These are phyloP conservation scores for Ostrea edulis DNA, from an alignment of 1,140 invertebrate genomes.

Conservation along the genomic window DNA sequence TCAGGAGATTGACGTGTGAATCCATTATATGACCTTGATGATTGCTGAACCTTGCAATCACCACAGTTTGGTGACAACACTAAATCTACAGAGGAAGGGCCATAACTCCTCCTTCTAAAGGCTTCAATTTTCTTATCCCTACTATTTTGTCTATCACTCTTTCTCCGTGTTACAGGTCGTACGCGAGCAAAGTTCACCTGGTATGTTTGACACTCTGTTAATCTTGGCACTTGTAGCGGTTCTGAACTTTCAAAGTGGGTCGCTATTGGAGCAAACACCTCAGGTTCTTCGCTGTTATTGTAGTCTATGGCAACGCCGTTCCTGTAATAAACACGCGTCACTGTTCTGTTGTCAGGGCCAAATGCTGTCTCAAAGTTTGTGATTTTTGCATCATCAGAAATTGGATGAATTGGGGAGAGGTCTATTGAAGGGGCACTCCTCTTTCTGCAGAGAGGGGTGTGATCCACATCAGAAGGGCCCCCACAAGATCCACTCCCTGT, in stretches of 20 bases:
- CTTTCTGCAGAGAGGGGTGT: constrained; percentile 33
- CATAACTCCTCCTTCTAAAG: constrained; percentile 50
- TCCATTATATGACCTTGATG: constrained; percentile 26
- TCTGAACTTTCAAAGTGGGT: constrained; percentile 68
- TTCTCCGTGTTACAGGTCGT: constrained; percentile 49
- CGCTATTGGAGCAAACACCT: constrained; percentile 64
- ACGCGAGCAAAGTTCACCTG: constrained; percentile 58
- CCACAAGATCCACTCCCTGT: constrained; percentile 59
- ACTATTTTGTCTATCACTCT: constrained; percentile 45
- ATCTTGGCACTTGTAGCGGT: constrained; percentile 47
- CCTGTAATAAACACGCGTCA: constrained; percentile 72
- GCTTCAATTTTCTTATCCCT: not conserved
- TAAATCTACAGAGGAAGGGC: constrained; percentile 3
- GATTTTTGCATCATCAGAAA: constrained; percentile 50
- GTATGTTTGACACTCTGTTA: constrained; percentile 47
- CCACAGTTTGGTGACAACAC: not conserved
- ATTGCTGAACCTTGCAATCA: not conserved
- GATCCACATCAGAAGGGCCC: constrained; percentile 64
- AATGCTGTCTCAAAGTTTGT: constrained; percentile 74
- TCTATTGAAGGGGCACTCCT: constrained; percentile 61
- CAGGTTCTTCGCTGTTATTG: constrained; percentile 57
- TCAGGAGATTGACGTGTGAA: not conserved
- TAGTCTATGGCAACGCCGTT: constrained; percentile 71
- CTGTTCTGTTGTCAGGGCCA: constrained; percentile 74
- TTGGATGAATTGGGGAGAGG: constrained; percentile 63